phyloP scores from a whole-genome alignment of 2,113 vertebrate species.

The Petromus typicus region DNA sequence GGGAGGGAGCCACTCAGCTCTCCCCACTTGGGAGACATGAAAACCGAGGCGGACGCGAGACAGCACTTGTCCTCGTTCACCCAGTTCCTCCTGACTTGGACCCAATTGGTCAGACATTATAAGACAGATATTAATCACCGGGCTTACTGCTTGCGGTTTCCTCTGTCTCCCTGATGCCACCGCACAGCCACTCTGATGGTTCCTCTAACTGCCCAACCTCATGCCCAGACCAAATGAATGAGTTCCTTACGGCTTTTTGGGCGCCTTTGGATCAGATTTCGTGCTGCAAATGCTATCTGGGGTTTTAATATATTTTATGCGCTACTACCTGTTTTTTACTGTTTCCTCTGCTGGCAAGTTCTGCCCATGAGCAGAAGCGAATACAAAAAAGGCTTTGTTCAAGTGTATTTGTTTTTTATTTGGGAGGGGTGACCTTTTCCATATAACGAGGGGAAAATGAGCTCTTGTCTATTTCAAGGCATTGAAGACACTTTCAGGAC shows the following conservation, averaged over 20 bases:
- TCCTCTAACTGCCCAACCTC: neutral
- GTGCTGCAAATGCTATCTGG: conserved; percentile 63
- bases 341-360: conserved; percentile 75
- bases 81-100: neutral
- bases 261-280: conserved; percentile 75
- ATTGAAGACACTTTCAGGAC: conserved; percentile 98
- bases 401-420: conserved; percentile 68
- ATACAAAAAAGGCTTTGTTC: conserved; percentile 72
- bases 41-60: neutral
- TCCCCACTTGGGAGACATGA: neutral
- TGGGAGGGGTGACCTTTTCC: conserved; percentile 44
- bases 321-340: conserved; percentile 72
- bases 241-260: neutral
- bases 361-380: conserved; percentile 46
- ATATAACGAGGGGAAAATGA: conserved; percentile 67
- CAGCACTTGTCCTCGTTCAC: neutral
- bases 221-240: neutral
- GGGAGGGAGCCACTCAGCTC: neutral
- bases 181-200: neutral
- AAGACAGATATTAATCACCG: neutral
- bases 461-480: conserved; percentile 86
- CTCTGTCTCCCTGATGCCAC: neutral
- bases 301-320: conserved; percentile 75
- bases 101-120: neutral
- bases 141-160: neutral